A percentile compares a stretch with the other conserved stretches of the same genome.
Evolutionary conservation across 53 echinoderm and acorn worm genomes (phyloP).

Genomic region (Antedon mediterranea): DNA sequence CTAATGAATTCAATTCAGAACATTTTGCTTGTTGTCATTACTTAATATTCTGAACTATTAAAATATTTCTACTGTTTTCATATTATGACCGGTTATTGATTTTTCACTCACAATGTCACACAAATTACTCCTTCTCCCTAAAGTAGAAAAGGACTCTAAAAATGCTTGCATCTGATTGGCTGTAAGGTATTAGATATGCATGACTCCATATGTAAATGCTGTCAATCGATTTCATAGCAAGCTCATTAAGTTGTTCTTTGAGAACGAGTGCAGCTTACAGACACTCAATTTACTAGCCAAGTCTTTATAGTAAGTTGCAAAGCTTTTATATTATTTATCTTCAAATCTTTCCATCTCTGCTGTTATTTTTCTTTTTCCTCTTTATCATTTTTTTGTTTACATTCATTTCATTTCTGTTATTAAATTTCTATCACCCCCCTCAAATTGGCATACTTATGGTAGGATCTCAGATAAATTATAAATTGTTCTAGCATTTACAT

Average conservation of each 20-base stretch:
- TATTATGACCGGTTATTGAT: not conserved
- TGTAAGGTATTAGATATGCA: not conserved
- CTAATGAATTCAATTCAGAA: too few relatives aligned
- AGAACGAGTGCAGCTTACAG: not conserved
- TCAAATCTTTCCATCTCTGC: too few relatives aligned
- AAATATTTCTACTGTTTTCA: not conserved
- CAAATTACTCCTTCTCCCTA: not conserved
- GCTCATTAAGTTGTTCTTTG: not conserved
- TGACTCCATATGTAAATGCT: not conserved
- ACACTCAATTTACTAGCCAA: not conserved
- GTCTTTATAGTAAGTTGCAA: too few relatives aligned
- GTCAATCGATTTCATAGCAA: not conserved
- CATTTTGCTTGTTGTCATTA: not conserved
- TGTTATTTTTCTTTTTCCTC: too few relatives aligned
- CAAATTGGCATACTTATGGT: too few relatives aligned
- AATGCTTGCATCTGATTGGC: not conserved
- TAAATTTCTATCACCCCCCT: too few relatives aligned
- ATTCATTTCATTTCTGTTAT: too few relatives aligned
- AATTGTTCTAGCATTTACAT: too few relatives aligned
- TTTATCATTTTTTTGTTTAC: too few relatives aligned
- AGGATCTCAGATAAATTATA: too few relatives aligned
- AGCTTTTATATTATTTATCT: too few relatives aligned
- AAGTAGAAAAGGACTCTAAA: not conserved
- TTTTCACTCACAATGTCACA: not conserved
- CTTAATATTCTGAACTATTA: not conserved